Evolutionary conservation across 2,113 vertebrate genomes (phyloP).

Genomic region (Mobula birostris): DNA sequence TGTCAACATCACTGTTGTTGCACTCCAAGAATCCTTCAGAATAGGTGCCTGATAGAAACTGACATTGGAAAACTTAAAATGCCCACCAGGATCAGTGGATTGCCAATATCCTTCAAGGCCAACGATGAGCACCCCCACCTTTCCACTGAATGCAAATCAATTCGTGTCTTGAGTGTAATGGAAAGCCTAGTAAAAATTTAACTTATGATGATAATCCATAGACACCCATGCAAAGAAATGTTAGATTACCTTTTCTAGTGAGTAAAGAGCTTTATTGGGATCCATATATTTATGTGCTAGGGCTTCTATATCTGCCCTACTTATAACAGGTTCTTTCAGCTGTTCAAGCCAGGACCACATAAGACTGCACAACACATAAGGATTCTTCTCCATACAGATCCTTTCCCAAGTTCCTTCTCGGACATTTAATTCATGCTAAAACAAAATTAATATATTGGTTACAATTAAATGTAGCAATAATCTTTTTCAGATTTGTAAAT

Average conservation of each 20-base stretch:
- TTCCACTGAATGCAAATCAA: too few species aligned
- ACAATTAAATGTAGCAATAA: not conserved
- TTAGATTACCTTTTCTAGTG: slow-evolving; percentile 73
- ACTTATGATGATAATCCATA: not conserved
- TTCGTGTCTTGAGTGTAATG: too few species aligned
- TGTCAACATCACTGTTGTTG: too few species aligned
- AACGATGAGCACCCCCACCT: too few species aligned
- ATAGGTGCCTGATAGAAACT: not conserved
- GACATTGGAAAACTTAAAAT: not conserved
- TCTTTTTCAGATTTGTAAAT: not conserved
- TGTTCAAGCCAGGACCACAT: slow-evolving; percentile 98
- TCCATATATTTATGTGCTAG: slow-evolving; percentile 57
- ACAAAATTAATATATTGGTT: slow-evolving; percentile 27
- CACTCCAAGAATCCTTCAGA: too few species aligned
- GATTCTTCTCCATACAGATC: slow-evolving; percentile 75
- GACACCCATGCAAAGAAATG: not conserved
- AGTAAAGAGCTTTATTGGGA: slow-evolving; percentile 61
- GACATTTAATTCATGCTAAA: slow-evolving; percentile 83
- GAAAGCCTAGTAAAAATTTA: not conserved
- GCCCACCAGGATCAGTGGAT: too few species aligned
- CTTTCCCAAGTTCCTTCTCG: slow-evolving; percentile 85
- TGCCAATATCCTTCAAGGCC: too few species aligned
- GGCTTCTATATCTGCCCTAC: slow-evolving; percentile 63
- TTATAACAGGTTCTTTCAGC: slow-evolving; percentile 82
- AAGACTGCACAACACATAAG: slow-evolving; percentile 73